Evolutionary conservation across 2,113 vertebrate genomes (phyloP).

Genomic region (Hoplias malabaricus): DNA sequence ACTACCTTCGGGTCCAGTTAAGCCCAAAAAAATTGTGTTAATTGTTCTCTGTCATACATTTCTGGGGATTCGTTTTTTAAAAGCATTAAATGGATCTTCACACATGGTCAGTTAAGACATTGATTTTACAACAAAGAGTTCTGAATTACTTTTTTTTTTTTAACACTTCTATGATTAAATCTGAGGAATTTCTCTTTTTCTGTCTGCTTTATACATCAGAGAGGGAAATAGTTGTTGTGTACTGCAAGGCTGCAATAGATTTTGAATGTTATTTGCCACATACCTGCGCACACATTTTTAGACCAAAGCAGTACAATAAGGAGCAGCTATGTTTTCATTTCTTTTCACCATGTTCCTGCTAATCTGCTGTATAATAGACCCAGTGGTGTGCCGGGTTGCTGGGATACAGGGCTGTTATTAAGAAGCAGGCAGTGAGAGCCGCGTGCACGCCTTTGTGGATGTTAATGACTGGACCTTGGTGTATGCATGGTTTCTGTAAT

Average conservation of each 20-base stretch:
- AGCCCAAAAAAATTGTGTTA: no score
- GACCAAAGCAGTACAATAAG: not conserved
- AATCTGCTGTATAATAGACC: not conserved
- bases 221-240: not conserved
- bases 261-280: not conserved
- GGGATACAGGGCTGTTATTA: not conserved
- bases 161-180: no score
- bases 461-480: conserved; percentile 21
- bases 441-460: not conserved
- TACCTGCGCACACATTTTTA: not conserved
- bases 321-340: not conserved
- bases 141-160: no score
- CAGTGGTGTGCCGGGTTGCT: not conserved
- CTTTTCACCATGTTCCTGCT: not conserved
- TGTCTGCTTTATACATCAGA: not conserved
- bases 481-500: conserved; percentile 29
- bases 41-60: no score
- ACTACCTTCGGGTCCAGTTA: no score
- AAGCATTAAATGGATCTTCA: no score
- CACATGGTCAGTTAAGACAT: no score
- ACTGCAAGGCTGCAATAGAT: not conserved
- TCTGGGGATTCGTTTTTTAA: no score
- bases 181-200: not conserved
- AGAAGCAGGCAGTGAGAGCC: not conserved
- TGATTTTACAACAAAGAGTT: no score